A percentile compares a stretch with the other conserved stretches of the same genome.
Evolutionary conservation across 2,888 invertebrate species (phyloP).

Genomic region (Amitus sp.): DNA sequence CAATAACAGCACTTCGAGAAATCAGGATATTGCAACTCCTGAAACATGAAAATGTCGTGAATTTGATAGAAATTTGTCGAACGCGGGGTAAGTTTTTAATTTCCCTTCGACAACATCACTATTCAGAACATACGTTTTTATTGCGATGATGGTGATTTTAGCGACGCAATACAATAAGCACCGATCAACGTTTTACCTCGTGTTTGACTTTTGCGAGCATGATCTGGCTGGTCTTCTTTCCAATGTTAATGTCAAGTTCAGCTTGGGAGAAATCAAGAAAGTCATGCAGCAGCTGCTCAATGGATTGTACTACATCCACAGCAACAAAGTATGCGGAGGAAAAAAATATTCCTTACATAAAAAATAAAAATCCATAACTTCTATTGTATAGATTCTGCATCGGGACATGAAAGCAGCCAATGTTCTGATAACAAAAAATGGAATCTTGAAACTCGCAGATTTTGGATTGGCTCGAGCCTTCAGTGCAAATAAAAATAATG

Average conservation of each 20-base stretch:
- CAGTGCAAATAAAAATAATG: constrained; percentile 86
- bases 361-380: too few relatives aligned
- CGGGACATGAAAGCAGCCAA: constrained; percentile 99
- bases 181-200: constrained; percentile 90
- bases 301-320: constrained; percentile 95
- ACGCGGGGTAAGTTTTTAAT: constrained; percentile 83
- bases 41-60: constrained; percentile 97
- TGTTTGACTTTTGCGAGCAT: constrained; percentile 99
- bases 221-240: constrained; percentile 96
- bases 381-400: constrained; percentile 75
- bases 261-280: constrained; percentile 95
- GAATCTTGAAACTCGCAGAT: constrained; percentile 94
- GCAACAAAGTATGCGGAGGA: constrained; percentile 79
- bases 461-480: constrained; percentile 97
- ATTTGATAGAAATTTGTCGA: constrained; percentile 95
- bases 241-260: constrained; percentile 95
- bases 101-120: too few relatives aligned
- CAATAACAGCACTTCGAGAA: constrained; percentile 97
- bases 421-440: constrained; percentile 95
- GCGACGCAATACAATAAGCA: constrained; percentile 74
- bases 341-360: neutral
- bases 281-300: constrained; percentile 88
- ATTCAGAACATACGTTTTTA: too few relatives aligned
- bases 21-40: constrained; percentile 94
- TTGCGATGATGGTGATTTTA: neutral